phyloP scores from a whole-genome alignment of 2,797 vertebrate species.

The Peromyscus attwateri region DNA sequence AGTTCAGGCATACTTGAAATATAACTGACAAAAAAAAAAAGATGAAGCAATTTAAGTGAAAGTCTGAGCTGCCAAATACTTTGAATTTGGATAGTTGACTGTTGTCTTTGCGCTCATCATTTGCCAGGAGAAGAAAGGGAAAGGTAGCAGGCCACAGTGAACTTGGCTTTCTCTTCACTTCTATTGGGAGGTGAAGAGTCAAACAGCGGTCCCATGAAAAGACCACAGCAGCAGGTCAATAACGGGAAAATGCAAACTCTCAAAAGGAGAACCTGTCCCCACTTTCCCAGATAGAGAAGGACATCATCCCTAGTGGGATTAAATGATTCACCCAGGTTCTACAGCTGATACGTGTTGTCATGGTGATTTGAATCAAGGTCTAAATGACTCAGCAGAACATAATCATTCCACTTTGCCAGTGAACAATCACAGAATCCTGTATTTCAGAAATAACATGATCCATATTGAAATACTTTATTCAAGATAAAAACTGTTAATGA shows the following conservation, averaged over 20 bases:
- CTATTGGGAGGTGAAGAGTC: background rate
- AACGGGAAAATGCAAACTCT: background rate
- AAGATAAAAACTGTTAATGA: background rate
- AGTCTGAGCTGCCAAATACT: background rate
- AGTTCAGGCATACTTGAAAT: slow-evolving; percentile 37
- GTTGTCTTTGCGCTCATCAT: slow-evolving; percentile 26
- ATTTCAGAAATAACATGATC: background rate
- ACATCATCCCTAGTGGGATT: background rate
- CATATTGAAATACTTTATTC: slow-evolving; percentile 26
- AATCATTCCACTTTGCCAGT: background rate
- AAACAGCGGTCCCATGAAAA: background rate
- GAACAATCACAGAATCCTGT: background rate
- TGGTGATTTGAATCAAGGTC: background rate
- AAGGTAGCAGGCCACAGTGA: background rate
- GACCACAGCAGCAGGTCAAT: background rate
- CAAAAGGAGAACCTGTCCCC: background rate
- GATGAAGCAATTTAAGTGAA: background rate
- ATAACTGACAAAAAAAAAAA: slow-evolving; percentile 50
- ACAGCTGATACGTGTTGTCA: background rate
- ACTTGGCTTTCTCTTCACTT: background rate
- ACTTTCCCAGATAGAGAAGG: slow-evolving; percentile 39
- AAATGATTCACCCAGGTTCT: background rate
- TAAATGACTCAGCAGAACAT: slow-evolving; percentile 10
- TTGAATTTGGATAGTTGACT: background rate
- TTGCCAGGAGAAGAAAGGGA: background rate